These are phyloP conservation scores for Tamias sibiricus DNA, from an alignment of 2,113 vertebrate genomes.

Conservation along the genomic window DNA sequence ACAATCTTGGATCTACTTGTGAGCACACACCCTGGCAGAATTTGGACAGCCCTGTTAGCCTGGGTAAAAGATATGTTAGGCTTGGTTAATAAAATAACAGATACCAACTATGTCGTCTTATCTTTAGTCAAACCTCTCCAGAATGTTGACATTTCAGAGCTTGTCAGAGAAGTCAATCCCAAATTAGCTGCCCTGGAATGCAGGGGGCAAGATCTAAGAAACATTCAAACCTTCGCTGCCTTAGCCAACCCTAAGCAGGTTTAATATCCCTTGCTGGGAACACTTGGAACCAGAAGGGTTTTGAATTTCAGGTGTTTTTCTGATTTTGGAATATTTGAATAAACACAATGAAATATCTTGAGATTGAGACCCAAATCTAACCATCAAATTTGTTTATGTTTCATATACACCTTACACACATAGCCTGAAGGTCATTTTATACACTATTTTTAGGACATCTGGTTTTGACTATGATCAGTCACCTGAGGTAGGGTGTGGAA, in stretches of 20 bases:
- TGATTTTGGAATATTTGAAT: background rate
- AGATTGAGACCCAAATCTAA: background rate
- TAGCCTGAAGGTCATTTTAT: background rate
- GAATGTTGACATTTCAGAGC: conserved; percentile 2
- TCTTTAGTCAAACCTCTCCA: background rate
- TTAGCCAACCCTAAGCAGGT: background rate
- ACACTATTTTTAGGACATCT: background rate
- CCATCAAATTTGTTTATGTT: background rate
- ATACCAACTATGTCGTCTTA: background rate
- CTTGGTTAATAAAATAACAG: background rate
- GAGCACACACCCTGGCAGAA: background rate
- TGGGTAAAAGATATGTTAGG: background rate
- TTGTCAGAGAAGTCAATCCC: background rate
- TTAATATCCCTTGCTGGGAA: background rate
- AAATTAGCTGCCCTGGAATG: background rate
- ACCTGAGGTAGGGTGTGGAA: background rate
- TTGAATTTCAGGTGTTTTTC: background rate
- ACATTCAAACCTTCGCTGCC: background rate
- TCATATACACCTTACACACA: background rate
- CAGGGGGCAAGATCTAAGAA: background rate
- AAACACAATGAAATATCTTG: background rate
- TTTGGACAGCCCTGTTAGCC: background rate
- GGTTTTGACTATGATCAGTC: background rate
- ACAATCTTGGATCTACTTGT: background rate
- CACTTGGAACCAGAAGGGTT: background rate